Conservation (phyloP, 2,888 invertebrate species). For the Ophioninae sp. region DNA sequence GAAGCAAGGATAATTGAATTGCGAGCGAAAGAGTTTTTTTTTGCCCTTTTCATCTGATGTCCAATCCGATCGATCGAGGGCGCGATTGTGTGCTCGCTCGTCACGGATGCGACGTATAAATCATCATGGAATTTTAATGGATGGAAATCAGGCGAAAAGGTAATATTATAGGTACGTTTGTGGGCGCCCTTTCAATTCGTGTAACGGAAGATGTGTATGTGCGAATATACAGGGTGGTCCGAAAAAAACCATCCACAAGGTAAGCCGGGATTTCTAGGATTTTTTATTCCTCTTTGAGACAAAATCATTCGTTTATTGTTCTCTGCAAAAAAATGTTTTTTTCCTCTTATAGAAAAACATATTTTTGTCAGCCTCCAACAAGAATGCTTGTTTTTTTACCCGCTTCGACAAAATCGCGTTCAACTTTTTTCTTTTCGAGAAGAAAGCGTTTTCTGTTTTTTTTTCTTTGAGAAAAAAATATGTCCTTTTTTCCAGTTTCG, state of each 20-base stretch:
- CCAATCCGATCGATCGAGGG: slow-evolving; percentile 11
- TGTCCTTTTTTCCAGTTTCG: too few species aligned
- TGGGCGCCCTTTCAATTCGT: slow-evolving; percentile 4
- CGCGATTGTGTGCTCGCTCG: slow-evolving; percentile 15
- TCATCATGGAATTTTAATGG: slow-evolving; percentile 15
- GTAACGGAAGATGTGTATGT: slow-evolving; percentile 18
- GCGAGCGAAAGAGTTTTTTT: neutral
- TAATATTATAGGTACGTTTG: slow-evolving; percentile 21
- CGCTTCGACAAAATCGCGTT: too few species aligned
- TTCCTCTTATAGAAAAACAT: too few species aligned
- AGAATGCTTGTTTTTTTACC: too few species aligned
- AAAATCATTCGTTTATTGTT: too few species aligned
- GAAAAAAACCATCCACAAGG: neutral
- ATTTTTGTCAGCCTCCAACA: too few species aligned
- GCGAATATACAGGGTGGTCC: neutral
- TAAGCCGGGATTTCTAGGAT: neutral
- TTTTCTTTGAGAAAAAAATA: too few species aligned
- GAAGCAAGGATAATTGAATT: neutral
- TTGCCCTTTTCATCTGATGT: neutral
- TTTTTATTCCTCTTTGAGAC: too few species aligned
- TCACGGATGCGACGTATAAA: slow-evolving; percentile 31
- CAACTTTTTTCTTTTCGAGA: too few species aligned
- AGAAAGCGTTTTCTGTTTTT: too few species aligned
- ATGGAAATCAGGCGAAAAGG: slow-evolving; percentile 29
- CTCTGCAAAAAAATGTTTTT: too few species aligned